Evolutionary conservation across 2,888 invertebrate genomes (phyloP).

Genomic region (Glaucopsyche alexis): DNA sequence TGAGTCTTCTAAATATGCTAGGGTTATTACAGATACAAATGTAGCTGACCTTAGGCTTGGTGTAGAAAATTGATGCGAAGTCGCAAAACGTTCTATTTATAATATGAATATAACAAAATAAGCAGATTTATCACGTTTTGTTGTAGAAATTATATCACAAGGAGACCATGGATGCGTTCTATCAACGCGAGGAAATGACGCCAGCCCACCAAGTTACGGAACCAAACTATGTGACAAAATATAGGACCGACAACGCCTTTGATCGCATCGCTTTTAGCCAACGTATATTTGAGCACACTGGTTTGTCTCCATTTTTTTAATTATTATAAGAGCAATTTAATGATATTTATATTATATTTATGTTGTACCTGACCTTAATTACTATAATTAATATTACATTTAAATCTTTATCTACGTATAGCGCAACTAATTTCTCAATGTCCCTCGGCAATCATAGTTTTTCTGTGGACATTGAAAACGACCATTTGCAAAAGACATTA

Average conservation of each 20-base stretch:
- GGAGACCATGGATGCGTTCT: slow-evolving; percentile 59
- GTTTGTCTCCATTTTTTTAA: background rate
- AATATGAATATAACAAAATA: too few relatives aligned
- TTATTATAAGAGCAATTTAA: background rate
- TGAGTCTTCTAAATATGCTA: slow-evolving; percentile 34
- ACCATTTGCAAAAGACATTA: too few relatives aligned
- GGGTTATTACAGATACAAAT: background rate
- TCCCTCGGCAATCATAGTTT: too few relatives aligned
- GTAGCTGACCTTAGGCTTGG: too few relatives aligned
- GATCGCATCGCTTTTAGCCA: slow-evolving; percentile 67
- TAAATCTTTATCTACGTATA: too few relatives aligned
- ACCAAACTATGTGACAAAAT: slow-evolving; percentile 54
- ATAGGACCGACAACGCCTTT: slow-evolving; percentile 59
- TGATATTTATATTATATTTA: too few relatives aligned
- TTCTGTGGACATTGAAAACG: too few relatives aligned
- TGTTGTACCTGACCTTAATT: too few relatives aligned
- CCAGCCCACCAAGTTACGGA: slow-evolving; percentile 56
- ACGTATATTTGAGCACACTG: slow-evolving; percentile 57
- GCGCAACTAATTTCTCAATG: too few relatives aligned
- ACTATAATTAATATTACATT: too few relatives aligned
- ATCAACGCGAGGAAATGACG: slow-evolving; percentile 50
- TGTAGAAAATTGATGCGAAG: too few relatives aligned
- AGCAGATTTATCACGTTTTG: background rate
- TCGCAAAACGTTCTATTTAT: too few relatives aligned
- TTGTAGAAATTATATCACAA: slow-evolving; percentile 65